phyloP scores from a whole-genome alignment of 1,140 invertebrate species.

The Matsumurasca onukii region DNA sequence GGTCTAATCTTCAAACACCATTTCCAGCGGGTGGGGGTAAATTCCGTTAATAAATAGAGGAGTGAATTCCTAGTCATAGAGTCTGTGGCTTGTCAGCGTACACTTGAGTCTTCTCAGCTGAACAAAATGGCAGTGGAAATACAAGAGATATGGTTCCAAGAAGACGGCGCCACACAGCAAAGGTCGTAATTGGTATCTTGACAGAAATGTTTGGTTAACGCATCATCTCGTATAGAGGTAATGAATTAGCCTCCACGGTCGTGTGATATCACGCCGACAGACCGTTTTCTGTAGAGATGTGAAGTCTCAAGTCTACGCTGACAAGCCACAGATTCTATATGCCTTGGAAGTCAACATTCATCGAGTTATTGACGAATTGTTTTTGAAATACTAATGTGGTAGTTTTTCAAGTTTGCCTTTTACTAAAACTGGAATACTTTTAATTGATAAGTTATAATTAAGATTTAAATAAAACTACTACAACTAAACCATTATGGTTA shows the following conservation, averaged over 20 bases:
- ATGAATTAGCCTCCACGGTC: neutral
- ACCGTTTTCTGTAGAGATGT: neutral
- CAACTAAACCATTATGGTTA: too few relatives aligned
- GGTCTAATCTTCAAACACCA: too few relatives aligned
- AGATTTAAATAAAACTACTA: too few relatives aligned
- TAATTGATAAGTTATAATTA: too few relatives aligned
- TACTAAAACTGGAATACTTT: too few relatives aligned
- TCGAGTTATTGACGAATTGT: neutral
- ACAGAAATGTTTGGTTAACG: neutral
- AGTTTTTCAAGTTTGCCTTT: too few relatives aligned
- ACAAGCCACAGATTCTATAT: neutral
- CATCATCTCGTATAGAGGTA: neutral
- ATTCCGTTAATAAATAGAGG: too few relatives aligned
- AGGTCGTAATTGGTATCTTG: neutral
- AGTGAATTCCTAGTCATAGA: too few relatives aligned
- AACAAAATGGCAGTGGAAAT: neutral
- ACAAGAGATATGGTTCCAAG: neutral
- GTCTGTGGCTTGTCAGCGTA: too few relatives aligned
- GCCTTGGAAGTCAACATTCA: neutral
- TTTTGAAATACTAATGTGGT: too few relatives aligned
- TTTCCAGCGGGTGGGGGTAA: too few relatives aligned
- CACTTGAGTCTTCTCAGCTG: neutral
- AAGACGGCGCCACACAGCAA: neutral
- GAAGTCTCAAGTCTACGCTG: neutral
- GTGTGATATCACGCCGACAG: neutral